Conservation (phyloP, 2,797 vertebrate species). For the Falco rusticolus region DNA sequence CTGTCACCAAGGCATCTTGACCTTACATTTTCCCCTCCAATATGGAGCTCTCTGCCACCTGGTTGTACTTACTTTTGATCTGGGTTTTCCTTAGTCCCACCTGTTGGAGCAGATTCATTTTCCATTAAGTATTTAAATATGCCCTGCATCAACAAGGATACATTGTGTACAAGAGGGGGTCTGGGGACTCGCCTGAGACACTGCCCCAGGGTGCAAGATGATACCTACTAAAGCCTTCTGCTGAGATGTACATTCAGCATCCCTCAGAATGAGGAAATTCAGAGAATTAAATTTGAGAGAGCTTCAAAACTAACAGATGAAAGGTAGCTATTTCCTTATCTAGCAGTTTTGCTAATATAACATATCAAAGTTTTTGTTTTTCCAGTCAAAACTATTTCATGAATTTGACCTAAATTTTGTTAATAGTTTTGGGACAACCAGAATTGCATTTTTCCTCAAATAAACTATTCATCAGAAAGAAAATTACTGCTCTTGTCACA, state of each 20-base stretch:
- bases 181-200: not conserved
- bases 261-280: not conserved
- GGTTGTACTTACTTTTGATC: not conserved
- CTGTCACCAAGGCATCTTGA: not conserved
- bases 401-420: slow-evolving; percentile 62
- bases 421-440: slow-evolving; percentile 59
- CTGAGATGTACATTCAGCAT: not conserved
- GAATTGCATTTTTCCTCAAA: slow-evolving; percentile 61
- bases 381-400: slow-evolving; percentile 52
- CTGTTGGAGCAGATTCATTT: not conserved
- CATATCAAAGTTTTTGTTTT: not conserved
- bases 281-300: not conserved
- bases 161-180: not conserved
- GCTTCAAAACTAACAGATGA: not conserved
- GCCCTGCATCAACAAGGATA: not conserved
- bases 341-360: slow-evolving; percentile 36
- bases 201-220: not conserved
- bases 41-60: not conserved
- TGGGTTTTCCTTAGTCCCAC: not conserved
- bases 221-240: not conserved
- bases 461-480: slow-evolving; percentile 63
- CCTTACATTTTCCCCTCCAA: not conserved
- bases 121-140: not conserved
- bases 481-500: slow-evolving; percentile 61
- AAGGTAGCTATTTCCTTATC: slow-evolving; percentile 32